phyloP scores from a whole-genome alignment of 2,888 invertebrate species.

The Pseudolycoriella hygida region DNA sequence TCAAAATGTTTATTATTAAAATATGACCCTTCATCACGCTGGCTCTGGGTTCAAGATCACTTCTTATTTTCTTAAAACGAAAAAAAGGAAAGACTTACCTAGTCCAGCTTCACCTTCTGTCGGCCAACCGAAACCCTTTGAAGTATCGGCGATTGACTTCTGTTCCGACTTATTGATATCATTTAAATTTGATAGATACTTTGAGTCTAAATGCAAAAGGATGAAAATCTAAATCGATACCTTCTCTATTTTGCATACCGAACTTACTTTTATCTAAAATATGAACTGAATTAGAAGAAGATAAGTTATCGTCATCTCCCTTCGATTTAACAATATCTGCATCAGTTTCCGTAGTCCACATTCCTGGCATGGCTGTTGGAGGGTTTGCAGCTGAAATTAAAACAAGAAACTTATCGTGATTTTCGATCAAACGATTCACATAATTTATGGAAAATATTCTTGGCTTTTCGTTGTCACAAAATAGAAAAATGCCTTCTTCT shows the following conservation, averaged over 20 bases:
- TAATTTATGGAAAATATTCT: too few species aligned
- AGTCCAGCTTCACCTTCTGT: constrained; percentile 18
- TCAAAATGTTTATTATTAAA: too few species aligned
- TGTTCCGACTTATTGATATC: constrained; percentile 67
- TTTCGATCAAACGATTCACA: neutral
- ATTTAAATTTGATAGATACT: constrained; percentile 35
- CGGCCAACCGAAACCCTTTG: constrained; percentile 37
- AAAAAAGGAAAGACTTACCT: neutral
- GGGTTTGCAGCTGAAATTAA: constrained; percentile 51
- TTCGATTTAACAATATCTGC: constrained; percentile 22
- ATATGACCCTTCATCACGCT: too few species aligned
- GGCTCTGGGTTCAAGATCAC: too few species aligned
- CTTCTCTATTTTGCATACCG: too few species aligned
- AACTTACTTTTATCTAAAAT: constrained; percentile 5
- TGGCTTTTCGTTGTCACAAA: too few species aligned
- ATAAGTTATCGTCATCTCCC: constrained; percentile 32
- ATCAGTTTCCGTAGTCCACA: constrained; percentile 45
- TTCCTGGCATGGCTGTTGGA: constrained; percentile 62
- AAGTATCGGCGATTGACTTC: constrained; percentile 42
- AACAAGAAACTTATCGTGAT: constrained; percentile 3
- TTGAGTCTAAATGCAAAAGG: too few species aligned
- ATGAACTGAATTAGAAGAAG: constrained; percentile 1
- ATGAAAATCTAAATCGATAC: too few species aligned
- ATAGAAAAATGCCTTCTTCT: too few species aligned
- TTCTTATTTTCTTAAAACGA: neutral